Evolutionary conservation across 2,797 vertebrate genomes (phyloP), one percentile per base, ranked within the genome.

Genomic region (Diglossa cyanea): DNA sequence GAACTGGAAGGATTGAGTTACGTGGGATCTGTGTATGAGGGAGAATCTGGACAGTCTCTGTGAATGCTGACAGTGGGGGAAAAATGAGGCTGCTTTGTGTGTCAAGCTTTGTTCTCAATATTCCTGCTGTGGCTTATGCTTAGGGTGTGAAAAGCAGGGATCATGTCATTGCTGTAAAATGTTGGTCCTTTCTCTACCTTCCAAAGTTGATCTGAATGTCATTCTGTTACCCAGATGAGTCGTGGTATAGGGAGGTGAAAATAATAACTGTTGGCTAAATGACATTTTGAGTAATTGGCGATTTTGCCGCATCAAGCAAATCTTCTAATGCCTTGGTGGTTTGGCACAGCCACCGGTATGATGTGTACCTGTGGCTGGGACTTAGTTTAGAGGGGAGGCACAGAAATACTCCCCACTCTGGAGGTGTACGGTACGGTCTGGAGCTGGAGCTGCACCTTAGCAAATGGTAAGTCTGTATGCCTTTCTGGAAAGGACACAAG

Each of bases 281-380:
- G 45, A 16, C 6, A 2, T 67, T 89, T 62, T 80, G 39, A 88
- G 79, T 31, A 78, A 61, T 47, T 40, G 44, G 51, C 58, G 61
- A 18, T 60, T 74, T 62, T 48, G 48, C 39, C 21, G 28, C n/a
- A 47, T 45, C 3, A 50, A 21, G 17, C 6, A 25, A 44, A 57
- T 61, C 13, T 40, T 40, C 13, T 30, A 50, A 37, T 44, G 19
- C 37, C 11, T 26, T 15, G 9, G 24, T 84, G 58, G 19, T 35
- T 78, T 2, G 6, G 39, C 44, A 30, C 17, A 66, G 45, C 26
- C 42, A 14, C 8, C 1, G 1, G 0, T 25, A 13, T 10, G 30
- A 11, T 16, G 13, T 0, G 0, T 47, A 26, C 30, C 26, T 1
- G 0, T 50, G 13, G 2, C 42, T 86, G 65, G 37, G 58, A 19